These are phyloP conservation scores for Spodoptera littoralis DNA, from an alignment of 2,888 invertebrate genomes.

Conservation along the genomic window DNA sequence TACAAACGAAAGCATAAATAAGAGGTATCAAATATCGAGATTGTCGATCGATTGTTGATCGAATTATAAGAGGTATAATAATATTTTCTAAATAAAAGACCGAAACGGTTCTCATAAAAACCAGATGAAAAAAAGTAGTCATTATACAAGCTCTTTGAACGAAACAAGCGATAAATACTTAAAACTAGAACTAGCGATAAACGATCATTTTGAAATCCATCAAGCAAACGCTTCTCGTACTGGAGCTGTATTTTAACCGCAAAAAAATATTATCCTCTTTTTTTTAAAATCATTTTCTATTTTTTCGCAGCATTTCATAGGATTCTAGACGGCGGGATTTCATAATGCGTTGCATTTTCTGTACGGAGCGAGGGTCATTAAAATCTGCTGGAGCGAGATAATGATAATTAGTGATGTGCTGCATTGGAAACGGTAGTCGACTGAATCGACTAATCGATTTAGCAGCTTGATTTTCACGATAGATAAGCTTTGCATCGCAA, in stretches of 20 bases:
- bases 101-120: too few relatives aligned
- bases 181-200: conserved; percentile 2
- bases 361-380: conserved; percentile 57
- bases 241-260: conserved; percentile 1
- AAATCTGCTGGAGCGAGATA: conserved; percentile 56
- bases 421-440: conserved; percentile 28
- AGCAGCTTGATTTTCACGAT: background rate
- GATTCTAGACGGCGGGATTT: conserved; percentile 45
- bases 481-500: too few relatives aligned
- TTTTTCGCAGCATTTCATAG: conserved; percentile 49
- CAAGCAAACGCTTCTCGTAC: background rate
- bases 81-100: too few relatives aligned
- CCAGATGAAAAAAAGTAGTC: too few relatives aligned
- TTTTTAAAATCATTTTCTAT: conserved; percentile 33
- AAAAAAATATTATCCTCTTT: conserved; percentile 13
- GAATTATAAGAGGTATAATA: too few relatives aligned
- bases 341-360: conserved; percentile 56
- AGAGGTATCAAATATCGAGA: too few relatives aligned
- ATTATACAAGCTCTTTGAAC: too few relatives aligned
- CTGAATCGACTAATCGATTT: conserved; percentile 31
- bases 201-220: conserved; percentile 13
- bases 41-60: too few relatives aligned
- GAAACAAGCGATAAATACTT: too few relatives aligned
- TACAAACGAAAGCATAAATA: too few relatives aligned
- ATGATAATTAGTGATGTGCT: conserved; percentile 55